A percentile compares a stretch with the other conserved stretches of the same genome.
Evolutionary conservation across 2,888 invertebrate genomes (phyloP).

Genomic region (Leucophenga maculata): DNA sequence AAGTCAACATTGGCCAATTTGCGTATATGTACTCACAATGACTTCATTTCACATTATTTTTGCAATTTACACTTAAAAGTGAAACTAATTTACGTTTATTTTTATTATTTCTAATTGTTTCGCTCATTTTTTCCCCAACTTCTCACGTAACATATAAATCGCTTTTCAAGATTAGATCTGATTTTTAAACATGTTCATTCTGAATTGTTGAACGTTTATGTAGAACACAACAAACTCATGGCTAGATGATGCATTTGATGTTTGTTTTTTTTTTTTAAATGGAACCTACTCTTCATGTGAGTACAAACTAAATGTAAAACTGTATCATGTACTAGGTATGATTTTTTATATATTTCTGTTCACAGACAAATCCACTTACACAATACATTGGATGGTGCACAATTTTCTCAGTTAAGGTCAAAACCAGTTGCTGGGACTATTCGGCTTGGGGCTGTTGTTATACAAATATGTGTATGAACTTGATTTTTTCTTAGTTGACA

Average conservation of each 20-base stretch:
- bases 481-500: background rate
- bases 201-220: background rate
- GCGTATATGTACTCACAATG: background rate
- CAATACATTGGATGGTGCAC: too few species aligned
- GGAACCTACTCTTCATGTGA: too few species aligned
- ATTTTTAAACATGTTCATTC: background rate
- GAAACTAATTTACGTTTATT: slow-evolving; percentile 10
- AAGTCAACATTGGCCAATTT: background rate
- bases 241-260: slow-evolving; percentile 11
- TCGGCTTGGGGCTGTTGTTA: too few species aligned
- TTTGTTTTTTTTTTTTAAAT: too few species aligned
- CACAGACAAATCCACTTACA: background rate
- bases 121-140: background rate
- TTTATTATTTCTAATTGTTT: background rate
- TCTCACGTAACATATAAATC: slow-evolving; percentile 21
- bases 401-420: slow-evolving; percentile 9
- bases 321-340: background rate
- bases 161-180: slow-evolving; percentile 16
- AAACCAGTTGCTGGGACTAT: background rate
- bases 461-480: too few species aligned
- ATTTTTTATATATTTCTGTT: background rate
- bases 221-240: slow-evolving; percentile 12
- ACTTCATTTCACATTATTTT: slow-evolving; percentile 16
- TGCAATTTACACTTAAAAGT: slow-evolving; percentile 15
- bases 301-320: too few species aligned